A percentile compares a stretch with the other conserved stretches of the same genome.
These are phyloP conservation scores for Pteronura brasiliensis DNA, from an alignment of 2,113 vertebrate genomes.

Conservation along the genomic window DNA sequence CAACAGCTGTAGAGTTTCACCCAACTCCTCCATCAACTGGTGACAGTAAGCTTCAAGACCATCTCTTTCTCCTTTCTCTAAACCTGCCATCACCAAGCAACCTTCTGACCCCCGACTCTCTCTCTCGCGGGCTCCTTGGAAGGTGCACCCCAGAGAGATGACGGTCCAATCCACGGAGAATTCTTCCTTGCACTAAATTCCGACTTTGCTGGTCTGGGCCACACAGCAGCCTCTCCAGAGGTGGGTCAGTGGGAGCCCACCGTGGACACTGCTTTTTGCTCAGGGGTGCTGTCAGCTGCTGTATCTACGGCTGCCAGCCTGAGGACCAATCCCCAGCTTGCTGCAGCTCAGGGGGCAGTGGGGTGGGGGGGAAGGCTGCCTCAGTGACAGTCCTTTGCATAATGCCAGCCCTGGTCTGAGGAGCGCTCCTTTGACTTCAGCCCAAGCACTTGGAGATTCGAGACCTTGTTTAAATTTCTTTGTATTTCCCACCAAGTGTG, in stretches of 20 bases:
- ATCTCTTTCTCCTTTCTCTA: not conserved
- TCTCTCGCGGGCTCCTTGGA: not conserved
- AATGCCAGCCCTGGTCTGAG: not conserved
- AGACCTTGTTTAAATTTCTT: not conserved
- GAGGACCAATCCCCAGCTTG: not conserved
- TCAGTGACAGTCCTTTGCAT: no score
- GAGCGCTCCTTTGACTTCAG: not conserved
- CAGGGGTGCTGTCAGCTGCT: not conserved
- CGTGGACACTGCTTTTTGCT: not conserved
- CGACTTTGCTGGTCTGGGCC: not conserved
- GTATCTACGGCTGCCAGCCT: not conserved
- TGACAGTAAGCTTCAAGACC: not conserved
- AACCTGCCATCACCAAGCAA: not conserved
- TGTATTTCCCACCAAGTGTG: not conserved
- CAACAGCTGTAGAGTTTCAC: not conserved
- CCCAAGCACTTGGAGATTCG: not conserved
- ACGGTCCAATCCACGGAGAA: not conserved
- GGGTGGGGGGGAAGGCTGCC: no score
- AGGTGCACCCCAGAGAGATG: not conserved
- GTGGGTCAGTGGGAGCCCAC: not conserved
- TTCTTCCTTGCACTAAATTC: not conserved
- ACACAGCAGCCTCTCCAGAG: not conserved
- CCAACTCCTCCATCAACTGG: fast-evolving
- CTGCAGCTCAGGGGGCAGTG: not conserved
- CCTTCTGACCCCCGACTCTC: not conserved